Base-by-base conservation (phyloP, 2,888 invertebrate species). In the Hypolimnas misippus region DNA sequence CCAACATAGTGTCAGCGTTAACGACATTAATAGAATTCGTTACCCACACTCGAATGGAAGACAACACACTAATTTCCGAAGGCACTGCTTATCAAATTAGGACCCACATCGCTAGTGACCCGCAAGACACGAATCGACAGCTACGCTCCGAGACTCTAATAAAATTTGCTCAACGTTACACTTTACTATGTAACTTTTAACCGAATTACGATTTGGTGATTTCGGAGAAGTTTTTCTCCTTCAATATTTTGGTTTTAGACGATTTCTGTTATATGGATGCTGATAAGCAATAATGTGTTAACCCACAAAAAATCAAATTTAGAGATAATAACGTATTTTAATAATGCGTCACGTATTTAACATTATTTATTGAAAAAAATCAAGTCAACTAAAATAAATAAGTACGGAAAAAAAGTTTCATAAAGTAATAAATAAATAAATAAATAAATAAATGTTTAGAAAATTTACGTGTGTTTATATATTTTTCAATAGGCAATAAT, bases 41-140 rank as follows among this genome's bases (percentile, higher is more conserved):
- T 62, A 62, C 60, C n/a, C 46, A 57, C 64, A 53, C 61, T 63
- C 49, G 54, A 33, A 62, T 31, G 56, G 59, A 63, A 57, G 63
- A 62, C 68, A 65, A 62, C 65, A 65, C 59, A 65, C 67, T 70
- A 71, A 71, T 71, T 70, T 63, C 56, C 51, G 56, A 46, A 40
- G 55, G 62, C 52, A 62, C 65, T 69, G 65, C 66, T 73, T 71
- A 73, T 73, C 67, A 62, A 73, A 73, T 73, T 69, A 73, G 51
- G 62, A 67, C 73, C 72, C 70, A 66, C 67, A 57, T 71, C 66
- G 64, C 64, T 50, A 56, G 50, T 68, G 72, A 69, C 66, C 72
- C 71, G 62, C 68, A 58, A 67, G 66, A 72, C 65, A 58, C 71
- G 72, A 61, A 68, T 66, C 63, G 71, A 72, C 69, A 65, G 56